Conservation (phyloP, 2,797 vertebrate species). For the Serranus cabrilla region DNA sequence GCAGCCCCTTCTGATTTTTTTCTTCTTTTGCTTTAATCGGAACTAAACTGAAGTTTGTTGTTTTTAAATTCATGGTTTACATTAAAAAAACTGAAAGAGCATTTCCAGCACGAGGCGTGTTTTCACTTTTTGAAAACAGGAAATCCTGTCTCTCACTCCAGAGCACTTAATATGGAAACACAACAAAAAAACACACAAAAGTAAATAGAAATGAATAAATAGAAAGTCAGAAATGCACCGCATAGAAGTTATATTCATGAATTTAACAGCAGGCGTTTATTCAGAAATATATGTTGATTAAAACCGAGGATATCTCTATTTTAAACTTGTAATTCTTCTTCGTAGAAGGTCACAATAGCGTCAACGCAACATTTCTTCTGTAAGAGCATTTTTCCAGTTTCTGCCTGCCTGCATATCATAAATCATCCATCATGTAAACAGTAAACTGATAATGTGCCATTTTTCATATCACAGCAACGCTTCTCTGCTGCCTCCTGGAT, state of each 20-base stretch:
- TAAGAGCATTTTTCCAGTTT: constrained; percentile 13
- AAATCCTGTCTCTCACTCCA: constrained; percentile 2
- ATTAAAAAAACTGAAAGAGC: constrained; percentile 18
- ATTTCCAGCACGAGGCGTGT: constrained; percentile 7
- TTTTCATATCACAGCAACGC: constrained; percentile 42
- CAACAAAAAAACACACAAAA: constrained; percentile 15
- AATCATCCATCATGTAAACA: constrained; percentile 43
- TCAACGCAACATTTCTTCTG: constrained; percentile 4
- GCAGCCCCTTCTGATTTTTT: no score
- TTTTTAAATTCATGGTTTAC: constrained; percentile 8
- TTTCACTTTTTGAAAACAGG: neutral
- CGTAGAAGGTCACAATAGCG: neutral
- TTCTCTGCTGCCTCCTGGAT: constrained; percentile 47
- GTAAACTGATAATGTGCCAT: constrained; percentile 53
- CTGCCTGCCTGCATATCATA: constrained; percentile 18
- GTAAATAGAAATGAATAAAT: no score
- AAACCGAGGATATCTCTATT: neutral
- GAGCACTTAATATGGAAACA: constrained; percentile 23
- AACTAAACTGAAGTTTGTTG: neutral
- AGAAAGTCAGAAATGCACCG: neutral
- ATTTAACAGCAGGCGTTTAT: neutral
- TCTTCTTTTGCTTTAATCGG: no score
- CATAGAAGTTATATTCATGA: neutral
- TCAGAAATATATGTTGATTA: neutral
- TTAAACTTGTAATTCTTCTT: neutral